Conservation (phyloP, 2,797 vertebrate species). For the Tauraco hartlaubi region DNA sequence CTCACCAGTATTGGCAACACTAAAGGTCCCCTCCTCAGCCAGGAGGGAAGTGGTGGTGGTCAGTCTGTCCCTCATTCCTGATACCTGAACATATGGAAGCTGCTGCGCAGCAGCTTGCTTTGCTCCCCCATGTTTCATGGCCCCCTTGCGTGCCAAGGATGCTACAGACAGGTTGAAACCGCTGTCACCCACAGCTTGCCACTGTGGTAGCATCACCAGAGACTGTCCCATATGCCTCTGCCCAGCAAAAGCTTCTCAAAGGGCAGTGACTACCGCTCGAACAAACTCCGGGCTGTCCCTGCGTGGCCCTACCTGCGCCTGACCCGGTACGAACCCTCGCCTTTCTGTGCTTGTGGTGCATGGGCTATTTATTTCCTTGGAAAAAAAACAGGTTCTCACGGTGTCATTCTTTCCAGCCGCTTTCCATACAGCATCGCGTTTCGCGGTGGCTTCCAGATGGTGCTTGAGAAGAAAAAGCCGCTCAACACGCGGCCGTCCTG, state of each 20-base stretch:
- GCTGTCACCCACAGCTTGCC: neutral
- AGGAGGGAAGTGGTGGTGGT: neutral
- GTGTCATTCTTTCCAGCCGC: constrained; percentile 79
- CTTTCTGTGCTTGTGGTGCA: neutral
- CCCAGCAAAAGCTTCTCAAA: neutral
- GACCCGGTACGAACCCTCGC: neutral
- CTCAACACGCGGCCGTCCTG: neutral
- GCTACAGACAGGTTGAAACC: neutral
- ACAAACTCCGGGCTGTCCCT: neutral
- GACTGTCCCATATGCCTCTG: neutral
- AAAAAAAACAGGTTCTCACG: constrained; percentile 37
- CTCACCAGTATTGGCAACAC: neutral
- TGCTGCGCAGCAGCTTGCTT: neutral
- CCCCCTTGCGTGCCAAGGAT: neutral
- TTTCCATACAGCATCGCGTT: constrained; percentile 72
- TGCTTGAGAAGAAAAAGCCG: constrained; percentile 23
- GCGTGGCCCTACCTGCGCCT: constrained; percentile 63
- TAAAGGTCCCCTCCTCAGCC: neutral
- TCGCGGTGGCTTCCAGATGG: constrained; percentile 70
- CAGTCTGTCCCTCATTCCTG: neutral
- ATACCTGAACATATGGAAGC: neutral
- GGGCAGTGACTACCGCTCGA: neutral
- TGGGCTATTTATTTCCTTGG: constrained; percentile 74
- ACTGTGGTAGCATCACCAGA: neutral
- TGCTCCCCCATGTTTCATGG: neutral